A percentile compares a stretch with the other conserved stretches of the same genome.
These are phyloP conservation scores for Drosophila setifemur DNA, from an alignment of 1,140 invertebrate species.

Conservation along the genomic window DNA sequence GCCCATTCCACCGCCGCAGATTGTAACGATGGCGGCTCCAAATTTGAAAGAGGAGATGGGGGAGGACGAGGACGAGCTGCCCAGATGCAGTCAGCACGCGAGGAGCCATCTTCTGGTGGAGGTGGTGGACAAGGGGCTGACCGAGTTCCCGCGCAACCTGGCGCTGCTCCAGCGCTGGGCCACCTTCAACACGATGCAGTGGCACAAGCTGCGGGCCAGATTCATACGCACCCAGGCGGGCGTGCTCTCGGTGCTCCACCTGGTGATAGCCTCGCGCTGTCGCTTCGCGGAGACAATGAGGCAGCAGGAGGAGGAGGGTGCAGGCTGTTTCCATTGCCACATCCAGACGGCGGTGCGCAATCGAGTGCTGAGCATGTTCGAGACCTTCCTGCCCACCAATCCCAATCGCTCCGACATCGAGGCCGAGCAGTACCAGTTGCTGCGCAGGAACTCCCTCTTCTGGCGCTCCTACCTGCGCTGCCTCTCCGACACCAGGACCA, in stretches of 20 bases:
- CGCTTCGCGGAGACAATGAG: slow-evolving; percentile 21
- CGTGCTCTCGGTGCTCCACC: slow-evolving; percentile 54
- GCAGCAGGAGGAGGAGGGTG: not conserved
- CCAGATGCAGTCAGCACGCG: slow-evolving; percentile 24
- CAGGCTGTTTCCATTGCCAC: too few species aligned
- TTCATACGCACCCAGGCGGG: slow-evolving; percentile 49
- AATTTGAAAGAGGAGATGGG: not conserved
- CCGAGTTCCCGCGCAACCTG: slow-evolving; percentile 85
- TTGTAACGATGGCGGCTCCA: too few species aligned
- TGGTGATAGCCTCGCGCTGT: slow-evolving; percentile 51
- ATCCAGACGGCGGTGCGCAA: slow-evolving; percentile 44
- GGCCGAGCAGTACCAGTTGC: slow-evolving; percentile 25
- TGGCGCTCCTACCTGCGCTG: slow-evolving; percentile 75
- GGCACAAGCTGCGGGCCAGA: slow-evolving; percentile 52
- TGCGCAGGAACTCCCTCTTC: slow-evolving; percentile 69
- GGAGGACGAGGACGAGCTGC: too few species aligned
- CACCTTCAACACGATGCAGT: slow-evolving; percentile 34
- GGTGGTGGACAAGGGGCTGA: slow-evolving; percentile 76
- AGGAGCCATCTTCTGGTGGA: slow-evolving; percentile 56
- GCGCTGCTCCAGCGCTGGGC: slow-evolving; percentile 82
- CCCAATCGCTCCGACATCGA: slow-evolving; percentile 28
- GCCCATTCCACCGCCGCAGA: not conserved
- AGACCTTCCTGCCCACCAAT: slow-evolving; percentile 54
- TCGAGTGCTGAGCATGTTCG: slow-evolving; percentile 70
- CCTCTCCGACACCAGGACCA: slow-evolving; percentile 52